These are phyloP conservation scores for Dermochelys coriacea DNA, from an alignment of 2,797 vertebrate genomes.

Conservation along the genomic window DNA sequence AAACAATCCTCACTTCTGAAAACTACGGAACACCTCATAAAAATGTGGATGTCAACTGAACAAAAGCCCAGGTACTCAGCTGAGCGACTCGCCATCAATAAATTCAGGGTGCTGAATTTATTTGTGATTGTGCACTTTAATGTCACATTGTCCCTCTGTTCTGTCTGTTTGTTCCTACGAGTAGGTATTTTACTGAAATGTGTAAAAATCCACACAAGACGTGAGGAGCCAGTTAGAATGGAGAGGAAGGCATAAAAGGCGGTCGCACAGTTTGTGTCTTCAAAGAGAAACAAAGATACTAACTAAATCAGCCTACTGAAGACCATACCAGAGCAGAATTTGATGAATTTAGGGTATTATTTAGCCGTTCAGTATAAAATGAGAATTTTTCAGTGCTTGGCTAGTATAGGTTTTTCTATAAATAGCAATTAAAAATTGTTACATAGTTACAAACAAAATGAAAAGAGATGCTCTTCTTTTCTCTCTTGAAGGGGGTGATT, in stretches of 20 bases:
- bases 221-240: neutral
- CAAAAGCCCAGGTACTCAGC: neutral
- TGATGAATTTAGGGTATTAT: neutral
- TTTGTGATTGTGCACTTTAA: slow-evolving; percentile 18
- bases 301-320: neutral
- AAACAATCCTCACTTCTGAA: slow-evolving; percentile 51
- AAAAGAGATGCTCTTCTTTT: neutral
- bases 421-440: neutral
- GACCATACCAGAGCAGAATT: neutral
- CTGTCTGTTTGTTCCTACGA: slow-evolving; percentile 4
- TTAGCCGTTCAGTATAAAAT: neutral
- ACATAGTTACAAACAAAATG: neutral
- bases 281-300: neutral
- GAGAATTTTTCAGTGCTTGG: neutral
- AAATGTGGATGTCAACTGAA: slow-evolving; percentile 36
- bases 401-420: neutral
- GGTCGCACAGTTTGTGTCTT: neutral
- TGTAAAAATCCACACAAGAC: too few species aligned
- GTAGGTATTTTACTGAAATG: neutral
- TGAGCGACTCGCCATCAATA: neutral
- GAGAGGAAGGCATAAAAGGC: neutral
- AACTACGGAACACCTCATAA: neutral
- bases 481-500: neutral
- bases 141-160: slow-evolving; percentile 15
- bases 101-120: neutral